phyloP scores from a whole-genome alignment of 2,797 vertebrate genomes.

The Siniperca scherzeri region DNA sequence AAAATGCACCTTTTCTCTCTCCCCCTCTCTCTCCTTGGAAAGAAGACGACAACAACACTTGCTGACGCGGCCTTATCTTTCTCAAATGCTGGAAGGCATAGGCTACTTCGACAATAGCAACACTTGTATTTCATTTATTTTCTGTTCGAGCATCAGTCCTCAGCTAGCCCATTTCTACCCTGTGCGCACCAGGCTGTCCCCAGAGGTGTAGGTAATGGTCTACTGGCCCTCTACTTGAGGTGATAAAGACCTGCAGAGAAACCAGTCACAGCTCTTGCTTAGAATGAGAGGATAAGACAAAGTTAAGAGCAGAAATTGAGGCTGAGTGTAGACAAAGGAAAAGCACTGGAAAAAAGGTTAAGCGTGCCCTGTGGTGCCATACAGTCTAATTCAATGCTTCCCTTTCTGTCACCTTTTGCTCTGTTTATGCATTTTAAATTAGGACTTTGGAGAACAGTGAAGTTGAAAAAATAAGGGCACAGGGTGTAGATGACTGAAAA shows the following conservation, averaged over 20 bases:
- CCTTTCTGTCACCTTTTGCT: slow-evolving; percentile 53
- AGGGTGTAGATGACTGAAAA: slow-evolving; percentile 13
- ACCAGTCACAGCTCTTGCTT: slow-evolving; percentile 63
- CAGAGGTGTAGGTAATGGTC: slow-evolving; percentile 72
- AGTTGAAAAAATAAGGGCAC: slow-evolving; percentile 40
- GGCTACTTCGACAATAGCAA: slow-evolving; percentile 65
- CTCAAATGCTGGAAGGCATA: slow-evolving; percentile 76
- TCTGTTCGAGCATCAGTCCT: slow-evolving; percentile 66
- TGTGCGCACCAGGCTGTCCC: slow-evolving; percentile 52
- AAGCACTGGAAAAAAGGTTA: slow-evolving; percentile 62
- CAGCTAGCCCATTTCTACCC: slow-evolving; percentile 41
- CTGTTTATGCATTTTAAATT: slow-evolving; percentile 62
- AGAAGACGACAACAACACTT: slow-evolving; percentile 74
- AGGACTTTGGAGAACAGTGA: slow-evolving; percentile 38
- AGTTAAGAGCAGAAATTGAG: slow-evolving; percentile 59
- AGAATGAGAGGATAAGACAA: slow-evolving; percentile 57
- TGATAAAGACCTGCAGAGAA: slow-evolving; percentile 74
- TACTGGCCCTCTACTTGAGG: slow-evolving; percentile 60
- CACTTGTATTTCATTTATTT: slow-evolving; percentile 79
- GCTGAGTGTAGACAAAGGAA: slow-evolving; percentile 62
- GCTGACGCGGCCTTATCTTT: slow-evolving; percentile 82
- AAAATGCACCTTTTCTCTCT: slow-evolving; percentile 48
- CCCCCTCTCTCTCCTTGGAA: slow-evolving; percentile 58
- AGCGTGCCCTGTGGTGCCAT: slow-evolving; percentile 36
- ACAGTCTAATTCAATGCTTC: slow-evolving; percentile 60